Evolutionary conservation across 1,140 invertebrate genomes (phyloP).

Genomic region (Venturia canescens): DNA sequence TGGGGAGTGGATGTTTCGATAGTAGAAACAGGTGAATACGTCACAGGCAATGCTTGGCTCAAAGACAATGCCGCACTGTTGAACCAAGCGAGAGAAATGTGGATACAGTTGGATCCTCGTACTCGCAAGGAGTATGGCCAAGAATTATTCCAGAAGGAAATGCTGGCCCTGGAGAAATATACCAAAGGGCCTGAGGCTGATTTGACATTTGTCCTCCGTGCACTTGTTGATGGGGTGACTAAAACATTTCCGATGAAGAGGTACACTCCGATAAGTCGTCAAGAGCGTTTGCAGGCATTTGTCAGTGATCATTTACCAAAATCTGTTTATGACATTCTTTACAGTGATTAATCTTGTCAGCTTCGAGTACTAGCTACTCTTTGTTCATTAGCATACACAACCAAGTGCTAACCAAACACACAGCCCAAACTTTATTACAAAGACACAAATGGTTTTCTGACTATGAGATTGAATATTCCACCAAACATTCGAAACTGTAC

Average conservation of each 20-base stretch:
- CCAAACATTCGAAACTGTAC: too few relatives aligned
- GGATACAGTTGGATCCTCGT: conserved; percentile 85
- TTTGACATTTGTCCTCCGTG: conserved; percentile 82
- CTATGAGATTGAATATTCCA: too few relatives aligned
- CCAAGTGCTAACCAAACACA: too few relatives aligned
- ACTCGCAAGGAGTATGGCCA: conserved; percentile 87
- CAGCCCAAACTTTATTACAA: too few relatives aligned
- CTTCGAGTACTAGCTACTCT: background rate
- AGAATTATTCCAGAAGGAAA: conserved; percentile 87
- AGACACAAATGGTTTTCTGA: too few relatives aligned
- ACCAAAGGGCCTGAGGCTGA: conserved; percentile 84
- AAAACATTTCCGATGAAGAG: conserved; percentile 87
- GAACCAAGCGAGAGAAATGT: conserved; percentile 88
- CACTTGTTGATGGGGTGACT: conserved; percentile 85
- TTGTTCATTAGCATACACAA: too few relatives aligned
- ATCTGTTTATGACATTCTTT: conserved; percentile 85
- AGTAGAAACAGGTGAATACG: conserved; percentile 89
- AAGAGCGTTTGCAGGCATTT: conserved; percentile 86
- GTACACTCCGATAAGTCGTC: conserved; percentile 87
- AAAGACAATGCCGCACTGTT: conserved; percentile 82
- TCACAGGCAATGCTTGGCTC: conserved; percentile 86
- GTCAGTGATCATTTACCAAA: conserved; percentile 87
- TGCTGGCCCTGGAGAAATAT: conserved; percentile 86
- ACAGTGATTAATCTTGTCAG: conserved; percentile 72
- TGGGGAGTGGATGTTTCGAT: conserved; percentile 86